These are phyloP conservation scores for Arctocebus calabarensis DNA, from an alignment of 2,797 vertebrate species.

Conservation along the genomic window DNA sequence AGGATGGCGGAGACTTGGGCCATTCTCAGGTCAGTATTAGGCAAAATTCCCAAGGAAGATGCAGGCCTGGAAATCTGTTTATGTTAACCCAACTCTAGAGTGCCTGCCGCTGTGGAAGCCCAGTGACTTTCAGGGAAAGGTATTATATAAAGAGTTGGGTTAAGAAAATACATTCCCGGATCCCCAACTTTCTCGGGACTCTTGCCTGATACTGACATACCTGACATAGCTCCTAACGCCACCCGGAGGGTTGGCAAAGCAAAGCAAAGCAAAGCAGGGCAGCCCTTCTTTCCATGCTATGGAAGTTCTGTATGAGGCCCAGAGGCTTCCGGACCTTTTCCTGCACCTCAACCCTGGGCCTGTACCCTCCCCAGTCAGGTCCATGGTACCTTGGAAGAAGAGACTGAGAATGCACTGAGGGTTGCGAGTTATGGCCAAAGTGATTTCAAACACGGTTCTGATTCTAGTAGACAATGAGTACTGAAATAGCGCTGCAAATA, in stretches of 20 bases:
- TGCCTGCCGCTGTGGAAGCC: background rate
- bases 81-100: background rate
- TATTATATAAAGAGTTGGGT: background rate
- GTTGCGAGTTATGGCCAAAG: background rate
- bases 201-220: background rate
- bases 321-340: background rate
- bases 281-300: background rate
- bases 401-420: background rate
- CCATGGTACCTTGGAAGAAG: background rate
- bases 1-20: background rate
- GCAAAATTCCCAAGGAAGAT: background rate
- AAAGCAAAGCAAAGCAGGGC: too few relatives aligned
- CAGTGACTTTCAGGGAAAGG: background rate
- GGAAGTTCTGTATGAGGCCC: background rate
- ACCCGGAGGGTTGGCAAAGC: background rate
- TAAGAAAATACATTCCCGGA: background rate
- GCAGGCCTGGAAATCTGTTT: background rate
- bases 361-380: background rate
- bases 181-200: background rate
- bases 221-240: background rate
- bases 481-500: background rate
- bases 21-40: background rate
- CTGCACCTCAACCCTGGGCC: fast-evolving
- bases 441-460: background rate
- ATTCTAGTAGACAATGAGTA: background rate